Conservation (phyloP, 92 coral and sea anemone species). For the Epizoanthus illoricatus region DNA sequence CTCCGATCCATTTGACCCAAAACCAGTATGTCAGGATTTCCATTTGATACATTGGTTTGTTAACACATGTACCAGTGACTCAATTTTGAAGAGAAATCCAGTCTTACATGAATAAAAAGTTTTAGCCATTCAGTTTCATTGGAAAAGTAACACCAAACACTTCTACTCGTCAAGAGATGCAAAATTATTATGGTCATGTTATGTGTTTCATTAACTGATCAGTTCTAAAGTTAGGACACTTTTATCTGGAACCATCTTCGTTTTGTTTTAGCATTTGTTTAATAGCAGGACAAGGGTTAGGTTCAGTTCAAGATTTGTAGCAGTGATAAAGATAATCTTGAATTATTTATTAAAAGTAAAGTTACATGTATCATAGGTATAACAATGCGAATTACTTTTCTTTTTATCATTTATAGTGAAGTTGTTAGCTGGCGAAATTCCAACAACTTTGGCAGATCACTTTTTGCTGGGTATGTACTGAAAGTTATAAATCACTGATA, state of each 20-base stretch:
- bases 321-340: too few species aligned
- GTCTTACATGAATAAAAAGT: not conserved
- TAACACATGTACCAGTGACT: too few species aligned
- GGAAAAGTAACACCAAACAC: not conserved
- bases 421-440: constrained; percentile 57
- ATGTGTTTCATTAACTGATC: not conserved
- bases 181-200: too few species aligned
- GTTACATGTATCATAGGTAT: too few species aligned
- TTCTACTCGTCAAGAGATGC: not conserved
- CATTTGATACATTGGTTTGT: too few species aligned
- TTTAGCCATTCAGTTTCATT: not conserved
- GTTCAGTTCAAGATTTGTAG: too few species aligned
- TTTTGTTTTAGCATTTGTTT: not conserved
- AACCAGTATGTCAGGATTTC: too few species aligned
- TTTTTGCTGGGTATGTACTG: constrained; percentile 91
- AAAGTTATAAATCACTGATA: too few species aligned
- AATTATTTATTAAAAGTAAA: too few species aligned
- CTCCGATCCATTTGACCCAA: too few species aligned
- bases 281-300: too few species aligned
- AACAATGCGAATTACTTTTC: not conserved
- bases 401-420: not conserved
- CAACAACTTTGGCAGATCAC: constrained; percentile 90
- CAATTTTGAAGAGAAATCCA: too few species aligned
- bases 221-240: not conserved
- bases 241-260: not conserved